A percentile compares a stretch with the other conserved stretches of the same genome.
phyloP scores from a whole-genome alignment of 2,113 vertebrate species.

The Pseudonaja textilis region DNA sequence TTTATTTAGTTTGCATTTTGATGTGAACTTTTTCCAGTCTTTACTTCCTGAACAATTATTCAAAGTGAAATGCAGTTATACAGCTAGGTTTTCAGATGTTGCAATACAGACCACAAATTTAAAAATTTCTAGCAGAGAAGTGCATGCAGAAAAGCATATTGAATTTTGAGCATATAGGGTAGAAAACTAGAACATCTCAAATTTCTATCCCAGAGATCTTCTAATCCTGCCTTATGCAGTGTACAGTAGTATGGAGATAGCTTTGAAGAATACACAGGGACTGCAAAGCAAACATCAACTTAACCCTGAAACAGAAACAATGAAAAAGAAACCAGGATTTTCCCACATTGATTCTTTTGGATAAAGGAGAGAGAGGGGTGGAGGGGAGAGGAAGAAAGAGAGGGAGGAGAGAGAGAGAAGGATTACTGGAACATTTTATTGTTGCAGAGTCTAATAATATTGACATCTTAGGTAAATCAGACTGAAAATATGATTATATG shows the following conservation, averaged over 20 bases:
- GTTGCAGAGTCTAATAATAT: neutral
- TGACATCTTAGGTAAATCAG: neutral
- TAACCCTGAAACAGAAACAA: neutral
- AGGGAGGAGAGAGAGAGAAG: neutral
- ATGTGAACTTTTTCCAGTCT: neutral
- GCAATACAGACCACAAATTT: neutral
- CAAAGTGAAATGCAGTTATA: neutral
- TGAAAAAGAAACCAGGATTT: neutral
- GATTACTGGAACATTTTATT: neutral
- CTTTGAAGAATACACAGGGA: neutral
- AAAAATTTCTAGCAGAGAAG: neutral
- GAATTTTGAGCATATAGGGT: neutral
- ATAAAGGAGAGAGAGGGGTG: neutral
- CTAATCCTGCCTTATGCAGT: neutral
- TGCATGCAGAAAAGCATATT: neutral
- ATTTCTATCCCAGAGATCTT: neutral
- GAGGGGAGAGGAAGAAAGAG: too few relatives aligned
- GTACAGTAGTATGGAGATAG: neutral
- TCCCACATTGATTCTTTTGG: neutral
- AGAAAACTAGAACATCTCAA: neutral
- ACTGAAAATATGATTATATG: neutral
- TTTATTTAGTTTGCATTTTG: neutral
- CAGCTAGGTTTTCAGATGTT: neutral
- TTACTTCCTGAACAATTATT: neutral
- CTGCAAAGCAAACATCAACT: neutral